Conservation (phyloP, 1,140 invertebrate genomes). For the Pseudomyrmex cubaensis region DNA sequence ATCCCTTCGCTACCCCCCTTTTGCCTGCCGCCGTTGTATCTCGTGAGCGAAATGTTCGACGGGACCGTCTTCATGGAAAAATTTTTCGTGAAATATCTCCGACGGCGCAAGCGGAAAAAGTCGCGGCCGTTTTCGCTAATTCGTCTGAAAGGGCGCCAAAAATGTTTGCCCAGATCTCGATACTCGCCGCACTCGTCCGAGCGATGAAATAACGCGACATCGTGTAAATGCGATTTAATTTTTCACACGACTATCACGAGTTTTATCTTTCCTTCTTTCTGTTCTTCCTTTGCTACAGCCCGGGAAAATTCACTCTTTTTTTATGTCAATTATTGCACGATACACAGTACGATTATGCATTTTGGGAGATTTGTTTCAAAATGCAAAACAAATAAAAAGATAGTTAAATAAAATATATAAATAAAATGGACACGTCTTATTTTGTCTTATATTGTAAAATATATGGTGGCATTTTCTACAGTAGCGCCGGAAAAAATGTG, state of each 20-base stretch:
- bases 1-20: not conserved
- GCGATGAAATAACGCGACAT: constrained; percentile 57
- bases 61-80: constrained; percentile 38
- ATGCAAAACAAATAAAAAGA: too few relatives aligned
- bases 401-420: too few relatives aligned
- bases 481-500: constrained; percentile 22
- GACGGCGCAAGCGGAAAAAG: constrained; percentile 23
- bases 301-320: constrained; percentile 33
- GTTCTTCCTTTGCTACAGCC: not conserved
- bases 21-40: constrained; percentile 11
- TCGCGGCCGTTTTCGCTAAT: constrained; percentile 47
- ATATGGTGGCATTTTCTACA: constrained; percentile 48
- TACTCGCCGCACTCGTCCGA: constrained; percentile 25
- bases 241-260: constrained; percentile 25
- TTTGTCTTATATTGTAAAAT: constrained; percentile 10
- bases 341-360: not conserved
- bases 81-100: constrained; percentile 56
- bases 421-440: too few relatives aligned
- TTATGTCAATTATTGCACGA: not conserved
- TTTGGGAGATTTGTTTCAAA: too few relatives aligned
- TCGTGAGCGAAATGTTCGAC: constrained; percentile 37
- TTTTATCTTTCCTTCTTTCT: constrained; percentile 10
- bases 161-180: constrained; percentile 54
- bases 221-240: constrained; percentile 55
- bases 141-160: constrained; percentile 56